A percentile compares a stretch with the other conserved stretches of the same genome.
phyloP scores from a whole-genome alignment of 2,113 vertebrate genomes.

The Pygoscelis antarcticus region DNA sequence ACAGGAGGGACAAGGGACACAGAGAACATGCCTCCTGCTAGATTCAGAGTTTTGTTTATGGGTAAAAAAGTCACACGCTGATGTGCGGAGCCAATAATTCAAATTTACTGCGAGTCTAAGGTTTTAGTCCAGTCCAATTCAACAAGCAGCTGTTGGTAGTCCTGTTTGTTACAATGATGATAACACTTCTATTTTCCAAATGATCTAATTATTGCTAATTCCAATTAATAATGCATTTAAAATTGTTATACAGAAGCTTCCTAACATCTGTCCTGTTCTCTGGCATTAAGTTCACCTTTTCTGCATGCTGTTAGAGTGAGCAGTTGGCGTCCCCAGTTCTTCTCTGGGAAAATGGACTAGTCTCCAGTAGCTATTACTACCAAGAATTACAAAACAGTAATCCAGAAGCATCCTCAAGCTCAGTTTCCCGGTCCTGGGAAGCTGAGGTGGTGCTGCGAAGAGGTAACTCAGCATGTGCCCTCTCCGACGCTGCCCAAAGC shows the following conservation, averaged over 20 bases:
- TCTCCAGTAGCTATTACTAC: background rate
- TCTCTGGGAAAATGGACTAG: background rate
- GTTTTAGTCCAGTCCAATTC: background rate
- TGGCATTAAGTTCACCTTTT: background rate
- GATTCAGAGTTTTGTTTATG: background rate
- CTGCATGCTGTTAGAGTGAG: background rate
- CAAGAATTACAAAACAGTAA: background rate
- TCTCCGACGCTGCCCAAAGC: background rate
- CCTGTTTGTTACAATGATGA: background rate
- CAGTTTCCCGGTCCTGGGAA: background rate
- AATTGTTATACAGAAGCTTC: background rate
- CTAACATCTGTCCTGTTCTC: background rate
- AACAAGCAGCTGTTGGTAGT: rapidly evolving
- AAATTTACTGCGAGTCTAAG: background rate
- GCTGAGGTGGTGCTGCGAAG: background rate
- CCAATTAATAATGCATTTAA: background rate
- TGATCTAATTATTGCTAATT: background rate
- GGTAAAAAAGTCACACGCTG: background rate
- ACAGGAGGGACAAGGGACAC: background rate
- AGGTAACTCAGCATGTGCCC: rapidly evolving
- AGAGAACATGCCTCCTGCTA: background rate
- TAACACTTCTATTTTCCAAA: background rate
- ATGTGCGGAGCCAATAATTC: background rate
- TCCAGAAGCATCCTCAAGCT: background rate
- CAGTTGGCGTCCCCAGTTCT: background rate